Conservation (phyloP, 2,888 invertebrate species). For the Hemithea aestivaria region DNA sequence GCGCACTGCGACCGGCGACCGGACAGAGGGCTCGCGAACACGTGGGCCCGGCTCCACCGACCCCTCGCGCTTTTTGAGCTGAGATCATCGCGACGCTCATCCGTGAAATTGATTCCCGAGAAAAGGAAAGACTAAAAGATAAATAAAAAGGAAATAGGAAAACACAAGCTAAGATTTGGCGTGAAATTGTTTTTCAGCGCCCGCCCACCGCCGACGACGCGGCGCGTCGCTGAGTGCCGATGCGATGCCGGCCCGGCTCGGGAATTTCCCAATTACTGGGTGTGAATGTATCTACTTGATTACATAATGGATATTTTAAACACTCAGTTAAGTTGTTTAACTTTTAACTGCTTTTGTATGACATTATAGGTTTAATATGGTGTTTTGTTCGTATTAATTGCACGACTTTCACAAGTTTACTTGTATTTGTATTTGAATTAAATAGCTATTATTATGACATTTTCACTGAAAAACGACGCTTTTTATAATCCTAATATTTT, state of each 20-base stretch:
- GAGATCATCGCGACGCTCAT: slow-evolving; percentile 77
- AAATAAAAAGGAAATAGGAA: slow-evolving; percentile 80
- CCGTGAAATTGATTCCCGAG: slow-evolving; percentile 79
- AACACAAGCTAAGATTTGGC: slow-evolving; percentile 80
- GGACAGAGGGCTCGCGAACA: slow-evolving; percentile 20
- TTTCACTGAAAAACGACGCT: no score
- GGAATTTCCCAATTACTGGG: slow-evolving; percentile 77
- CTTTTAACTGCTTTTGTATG: no score
- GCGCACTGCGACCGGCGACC: slow-evolving; percentile 17
- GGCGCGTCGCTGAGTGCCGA: slow-evolving; percentile 28
- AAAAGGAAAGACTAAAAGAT: slow-evolving; percentile 78
- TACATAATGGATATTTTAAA: slow-evolving; percentile 55
- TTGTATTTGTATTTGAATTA: no score
- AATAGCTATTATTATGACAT: no score
- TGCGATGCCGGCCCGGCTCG: slow-evolving; percentile 55
- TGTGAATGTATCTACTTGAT: slow-evolving; percentile 73
- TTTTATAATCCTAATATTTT: no score
- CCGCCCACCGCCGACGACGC: slow-evolving; percentile 56
- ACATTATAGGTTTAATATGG: no score
- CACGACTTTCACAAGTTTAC: no score
- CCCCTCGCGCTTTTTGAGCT: slow-evolving; percentile 71
- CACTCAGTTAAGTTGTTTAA: slow-evolving; percentile 18
- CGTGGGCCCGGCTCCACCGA: slow-evolving; percentile 22
- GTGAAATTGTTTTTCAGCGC: slow-evolving; percentile 78
- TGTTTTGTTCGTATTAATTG: no score